phyloP scores from a whole-genome alignment of 2,888 invertebrate species.

The Chironomus tentans region DNA sequence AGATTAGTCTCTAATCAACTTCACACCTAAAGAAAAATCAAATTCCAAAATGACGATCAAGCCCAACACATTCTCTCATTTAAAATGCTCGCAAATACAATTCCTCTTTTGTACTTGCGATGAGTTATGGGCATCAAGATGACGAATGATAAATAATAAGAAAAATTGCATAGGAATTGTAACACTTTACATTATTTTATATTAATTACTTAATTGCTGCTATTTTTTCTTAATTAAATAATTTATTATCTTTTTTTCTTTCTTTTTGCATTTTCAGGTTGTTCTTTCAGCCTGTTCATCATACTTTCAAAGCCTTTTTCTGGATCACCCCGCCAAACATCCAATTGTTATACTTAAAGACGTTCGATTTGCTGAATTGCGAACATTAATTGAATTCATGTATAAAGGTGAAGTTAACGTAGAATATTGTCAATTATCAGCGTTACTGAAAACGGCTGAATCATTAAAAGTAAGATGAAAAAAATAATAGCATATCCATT shows the following conservation, averaged over 20 bases:
- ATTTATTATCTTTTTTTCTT: conserved; percentile 8
- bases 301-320: conserved; percentile 87
- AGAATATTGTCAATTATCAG: conserved; percentile 85
- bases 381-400: conserved; percentile 92
- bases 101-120: too few species aligned
- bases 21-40: too few species aligned
- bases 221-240: background rate
- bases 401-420: conserved; percentile 94
- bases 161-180: background rate
- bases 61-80: too few species aligned
- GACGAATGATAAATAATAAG: background rate
- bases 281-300: conserved; percentile 92
- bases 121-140: background rate
- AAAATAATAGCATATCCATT: background rate
- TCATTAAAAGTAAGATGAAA: conserved; percentile 61
- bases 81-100: too few species aligned
- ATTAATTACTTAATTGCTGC: conserved; percentile 20
- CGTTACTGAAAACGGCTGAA: conserved; percentile 84
- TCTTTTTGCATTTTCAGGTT: conserved; percentile 49
- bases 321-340: conserved; percentile 85
- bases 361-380: conserved; percentile 82
- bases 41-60: too few species aligned
- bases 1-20: too few species aligned
- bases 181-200: background rate
- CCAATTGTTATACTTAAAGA: conserved; percentile 92